Conservation (phyloP, 2,113 vertebrate species). For the Enhydra lutris region DNA sequence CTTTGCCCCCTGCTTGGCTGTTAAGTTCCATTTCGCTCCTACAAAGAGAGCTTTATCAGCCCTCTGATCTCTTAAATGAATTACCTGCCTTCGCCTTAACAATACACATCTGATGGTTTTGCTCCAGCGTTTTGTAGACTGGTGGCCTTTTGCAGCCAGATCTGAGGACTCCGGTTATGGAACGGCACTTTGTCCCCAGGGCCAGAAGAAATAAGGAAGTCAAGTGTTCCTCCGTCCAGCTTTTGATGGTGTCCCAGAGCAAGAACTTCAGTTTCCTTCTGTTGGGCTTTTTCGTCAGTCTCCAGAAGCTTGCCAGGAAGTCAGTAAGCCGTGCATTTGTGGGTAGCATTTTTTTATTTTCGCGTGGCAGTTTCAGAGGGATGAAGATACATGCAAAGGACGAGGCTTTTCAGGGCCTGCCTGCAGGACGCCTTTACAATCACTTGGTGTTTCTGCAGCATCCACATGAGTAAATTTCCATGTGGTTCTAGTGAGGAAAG, state of each 20-base stretch:
- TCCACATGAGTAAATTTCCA: not conserved
- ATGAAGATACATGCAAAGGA: too few species aligned
- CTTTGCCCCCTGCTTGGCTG: not conserved
- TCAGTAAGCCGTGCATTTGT: not conserved
- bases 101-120: not conserved
- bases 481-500: not conserved
- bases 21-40: not conserved
- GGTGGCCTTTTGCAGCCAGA: not conserved
- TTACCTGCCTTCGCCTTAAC: not conserved
- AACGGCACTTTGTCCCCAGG: conserved; percentile 39
- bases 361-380: not conserved
- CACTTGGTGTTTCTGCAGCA: not conserved
- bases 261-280: not conserved
- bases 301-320: not conserved
- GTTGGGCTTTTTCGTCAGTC: not conserved
- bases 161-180: not conserved
- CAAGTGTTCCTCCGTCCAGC: conserved; percentile 62
- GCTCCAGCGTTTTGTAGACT: not conserved
- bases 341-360: not conserved
- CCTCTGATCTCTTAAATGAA: conserved; percentile 38
- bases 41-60: not conserved
- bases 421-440: not conserved
- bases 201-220: conserved; percentile 74
- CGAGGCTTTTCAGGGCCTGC: not conserved
- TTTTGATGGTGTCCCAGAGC: conserved; percentile 26